Base-by-base conservation (phyloP, 2,797 vertebrate species). In the Tokudaia muenninki region DNA sequence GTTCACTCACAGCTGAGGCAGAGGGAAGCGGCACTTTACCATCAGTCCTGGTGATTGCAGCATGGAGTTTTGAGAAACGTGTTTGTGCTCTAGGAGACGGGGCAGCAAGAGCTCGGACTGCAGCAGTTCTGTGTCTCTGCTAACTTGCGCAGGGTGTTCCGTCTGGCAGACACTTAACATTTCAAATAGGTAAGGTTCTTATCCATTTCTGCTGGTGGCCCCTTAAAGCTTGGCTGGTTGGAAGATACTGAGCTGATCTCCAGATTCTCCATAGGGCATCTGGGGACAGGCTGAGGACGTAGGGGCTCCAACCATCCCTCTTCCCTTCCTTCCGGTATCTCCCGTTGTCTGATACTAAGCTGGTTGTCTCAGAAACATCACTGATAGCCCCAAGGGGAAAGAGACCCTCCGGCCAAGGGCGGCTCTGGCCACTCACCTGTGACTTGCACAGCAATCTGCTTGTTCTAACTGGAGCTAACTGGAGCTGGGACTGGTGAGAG, bases 211-310 rank as follows among this genome's bases (percentile, higher is more conserved):
- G 75, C 78, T 52, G 59, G 70, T 21, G 52, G 74, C 26, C 63
- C 65, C 47, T 37, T 24, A 77, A 19, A 13, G 29, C 24, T 52
- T 65, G 65, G 24, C 31, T 13, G 12, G 7, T 34, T 34, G 21
- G 90, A 92, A 59, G 74, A 57, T 67, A 79, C 75, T 55, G 26
- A 55, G 26, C 41, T 26, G 31, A 52, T 59, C 89, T 86, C 72
- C 67, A 41, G 74, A 78, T 52, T 92, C 55, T 75, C 67, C 37
- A 10, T 13, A 9, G 31, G 78, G 70, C 59, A 70, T 16, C 63
- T 1, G 11, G 70, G 80, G 92, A n/a, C 1, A 1, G 75, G 12
- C n/a, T 47, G 24, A 77, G 3, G 37, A 44, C 2, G 0, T 6
- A 52, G 72, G 61, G 47, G 34, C 84, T 4, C 83, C 41, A 11